These are phyloP conservation scores for Astur gentilis DNA, from an alignment of 2,113 vertebrate genomes.

Conservation along the genomic window DNA sequence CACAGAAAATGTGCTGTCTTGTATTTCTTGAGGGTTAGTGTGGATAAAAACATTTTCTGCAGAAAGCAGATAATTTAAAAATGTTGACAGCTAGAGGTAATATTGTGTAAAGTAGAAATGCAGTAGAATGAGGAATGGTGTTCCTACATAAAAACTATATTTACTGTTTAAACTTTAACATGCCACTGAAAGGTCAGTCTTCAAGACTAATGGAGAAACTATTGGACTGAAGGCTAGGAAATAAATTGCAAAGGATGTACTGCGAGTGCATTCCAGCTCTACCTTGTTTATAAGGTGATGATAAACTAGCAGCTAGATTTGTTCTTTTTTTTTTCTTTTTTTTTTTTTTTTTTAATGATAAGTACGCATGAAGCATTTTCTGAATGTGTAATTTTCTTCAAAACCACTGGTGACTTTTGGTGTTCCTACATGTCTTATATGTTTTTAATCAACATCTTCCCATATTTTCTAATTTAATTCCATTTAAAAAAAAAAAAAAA, in stretches of 20 bases:
- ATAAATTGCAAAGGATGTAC: not conserved
- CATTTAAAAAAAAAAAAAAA: not conserved
- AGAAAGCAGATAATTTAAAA: not conserved
- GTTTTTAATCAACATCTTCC: not conserved
- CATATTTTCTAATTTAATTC: not conserved
- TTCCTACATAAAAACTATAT: not conserved
- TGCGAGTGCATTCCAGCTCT: not conserved
- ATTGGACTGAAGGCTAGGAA: not conserved
- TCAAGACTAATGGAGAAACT: not conserved
- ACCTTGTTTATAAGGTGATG: not conserved
- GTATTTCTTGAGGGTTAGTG: not conserved
- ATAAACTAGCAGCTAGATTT: not conserved
- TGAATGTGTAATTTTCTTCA: not conserved
- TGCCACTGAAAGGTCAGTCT: constrained; percentile 7
- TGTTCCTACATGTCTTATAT: not conserved
- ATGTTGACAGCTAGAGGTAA: not conserved
- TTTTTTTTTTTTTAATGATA: not conserved
- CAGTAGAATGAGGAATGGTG: not conserved
- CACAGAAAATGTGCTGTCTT: not conserved
- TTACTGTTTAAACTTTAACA: not conserved
- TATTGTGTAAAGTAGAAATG: not conserved
- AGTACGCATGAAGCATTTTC: not conserved
- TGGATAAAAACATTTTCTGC: not conserved
- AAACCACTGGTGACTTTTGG: not conserved
- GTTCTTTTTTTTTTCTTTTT: not conserved